Evolutionary conservation across 2,797 vertebrate genomes (phyloP).

Genomic region (Schizothorax lantsangensis): DNA sequence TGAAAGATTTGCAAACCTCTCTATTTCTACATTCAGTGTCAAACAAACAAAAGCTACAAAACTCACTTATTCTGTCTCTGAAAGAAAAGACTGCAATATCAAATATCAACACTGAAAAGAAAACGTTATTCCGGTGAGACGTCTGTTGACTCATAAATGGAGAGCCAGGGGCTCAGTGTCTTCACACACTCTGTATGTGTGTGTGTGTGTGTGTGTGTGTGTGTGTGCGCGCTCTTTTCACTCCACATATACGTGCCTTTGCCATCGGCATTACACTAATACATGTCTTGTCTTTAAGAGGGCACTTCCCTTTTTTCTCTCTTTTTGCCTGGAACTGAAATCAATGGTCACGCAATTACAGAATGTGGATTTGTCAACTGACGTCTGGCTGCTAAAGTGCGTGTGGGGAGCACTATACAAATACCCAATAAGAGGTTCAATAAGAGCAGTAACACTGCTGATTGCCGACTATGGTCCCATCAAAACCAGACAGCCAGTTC

Average conservation of each 20-base stretch:
- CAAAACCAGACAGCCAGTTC: conserved; percentile 56
- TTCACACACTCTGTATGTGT: conserved; percentile 22
- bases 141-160: not conserved
- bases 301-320: conserved; percentile 53
- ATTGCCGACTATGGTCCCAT: conserved; percentile 55
- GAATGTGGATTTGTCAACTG: conserved; percentile 58
- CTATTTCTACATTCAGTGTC: not conserved
- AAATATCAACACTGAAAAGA: not conserved
- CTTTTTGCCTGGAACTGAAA: conserved; percentile 62
- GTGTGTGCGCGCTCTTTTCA: not conserved
- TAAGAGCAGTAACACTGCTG: conserved; percentile 56
- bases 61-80: not conserved
- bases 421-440: conserved; percentile 60
- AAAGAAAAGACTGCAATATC: not conserved
- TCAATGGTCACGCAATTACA: conserved; percentile 64
- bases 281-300: conserved; percentile 55
- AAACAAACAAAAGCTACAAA: not conserved
- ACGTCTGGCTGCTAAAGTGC: conserved; percentile 50
- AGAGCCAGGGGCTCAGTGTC: conserved; percentile 16
- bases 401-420: conserved; percentile 58
- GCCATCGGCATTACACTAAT: conserved; percentile 53
- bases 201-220: not conserved
- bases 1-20: conserved; percentile 8
- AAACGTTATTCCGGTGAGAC: conserved; percentile 28
- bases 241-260: conserved; percentile 41